These are phyloP conservation scores for Calliopum simillimum DNA, from an alignment of 2,888 invertebrate genomes.

Conservation along the genomic window DNA sequence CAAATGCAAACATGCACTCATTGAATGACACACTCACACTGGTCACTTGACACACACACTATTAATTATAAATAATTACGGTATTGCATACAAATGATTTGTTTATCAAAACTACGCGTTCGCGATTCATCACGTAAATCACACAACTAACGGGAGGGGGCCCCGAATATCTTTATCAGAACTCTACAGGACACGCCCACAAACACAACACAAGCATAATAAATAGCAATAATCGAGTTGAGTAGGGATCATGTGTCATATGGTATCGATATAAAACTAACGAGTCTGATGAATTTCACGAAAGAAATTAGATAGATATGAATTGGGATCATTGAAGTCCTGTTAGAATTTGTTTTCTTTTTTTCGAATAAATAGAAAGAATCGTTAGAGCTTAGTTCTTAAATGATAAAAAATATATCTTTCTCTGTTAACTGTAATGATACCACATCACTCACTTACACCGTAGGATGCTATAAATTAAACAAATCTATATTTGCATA, in stretches of 20 bases:
- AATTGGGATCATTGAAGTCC: too few relatives aligned
- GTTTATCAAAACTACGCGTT: conserved; percentile 53
- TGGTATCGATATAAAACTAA: too few relatives aligned
- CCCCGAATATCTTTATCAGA: conserved; percentile 25
- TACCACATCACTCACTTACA: neutral
- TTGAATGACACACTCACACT: too few relatives aligned
- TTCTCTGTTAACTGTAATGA: too few relatives aligned
- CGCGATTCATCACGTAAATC: conserved; percentile 27
- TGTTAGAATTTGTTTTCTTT: too few relatives aligned
- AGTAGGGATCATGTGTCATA: too few relatives aligned
- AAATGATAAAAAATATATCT: too few relatives aligned
- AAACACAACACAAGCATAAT: neutral
- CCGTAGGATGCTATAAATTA: neutral
- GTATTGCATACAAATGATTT: conserved; percentile 64
- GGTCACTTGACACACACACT: conserved; percentile 65
- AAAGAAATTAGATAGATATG: too few relatives aligned
- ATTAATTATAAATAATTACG: conserved; percentile 66
- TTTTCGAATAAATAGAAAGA: too few relatives aligned
- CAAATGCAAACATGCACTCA: neutral
- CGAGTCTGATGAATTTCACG: too few relatives aligned
- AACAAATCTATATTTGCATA: conserved; percentile 18
- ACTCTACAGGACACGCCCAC: neutral
- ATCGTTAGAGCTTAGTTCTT: too few relatives aligned
- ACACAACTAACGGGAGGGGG: neutral
- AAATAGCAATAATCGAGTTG: too few relatives aligned